phyloP scores from a whole-genome alignment of 2,797 vertebrate species.

The Lemur catta region DNA sequence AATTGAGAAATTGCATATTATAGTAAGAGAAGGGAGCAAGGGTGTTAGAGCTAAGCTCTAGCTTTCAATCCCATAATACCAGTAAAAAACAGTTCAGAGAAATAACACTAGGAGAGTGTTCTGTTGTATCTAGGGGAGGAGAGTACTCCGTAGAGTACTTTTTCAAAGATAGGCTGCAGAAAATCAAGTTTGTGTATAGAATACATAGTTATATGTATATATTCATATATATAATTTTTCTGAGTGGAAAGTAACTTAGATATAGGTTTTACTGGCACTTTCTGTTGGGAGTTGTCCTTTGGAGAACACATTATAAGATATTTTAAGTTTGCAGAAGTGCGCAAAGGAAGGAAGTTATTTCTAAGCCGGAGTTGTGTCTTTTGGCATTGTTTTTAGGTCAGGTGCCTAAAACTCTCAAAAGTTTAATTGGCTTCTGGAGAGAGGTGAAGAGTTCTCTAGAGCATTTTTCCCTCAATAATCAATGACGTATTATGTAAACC shows the following conservation, averaged over 20 bases:
- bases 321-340: background rate
- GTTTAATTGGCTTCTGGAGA: background rate
- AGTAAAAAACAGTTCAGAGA: background rate
- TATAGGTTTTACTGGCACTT: background rate
- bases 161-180: background rate
- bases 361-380: conserved; percentile 23
- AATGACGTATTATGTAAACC: background rate
- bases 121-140: background rate
- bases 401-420: conserved; percentile 8
- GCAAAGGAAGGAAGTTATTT: conserved; percentile 20
- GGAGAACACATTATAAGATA: background rate
- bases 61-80: background rate
- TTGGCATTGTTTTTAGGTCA: conserved; percentile 22
- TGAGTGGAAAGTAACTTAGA: background rate
- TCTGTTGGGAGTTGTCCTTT: conserved; percentile 32
- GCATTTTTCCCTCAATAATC: background rate
- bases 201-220: background rate
- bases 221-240: background rate
- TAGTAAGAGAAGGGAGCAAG: background rate
- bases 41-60: background rate
- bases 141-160: background rate
- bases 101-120: background rate
- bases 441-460: background rate
- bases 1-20: background rate
- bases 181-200: background rate